Conservation (phyloP, 1,140 invertebrate genomes). For the Drosophila littoralis region DNA sequence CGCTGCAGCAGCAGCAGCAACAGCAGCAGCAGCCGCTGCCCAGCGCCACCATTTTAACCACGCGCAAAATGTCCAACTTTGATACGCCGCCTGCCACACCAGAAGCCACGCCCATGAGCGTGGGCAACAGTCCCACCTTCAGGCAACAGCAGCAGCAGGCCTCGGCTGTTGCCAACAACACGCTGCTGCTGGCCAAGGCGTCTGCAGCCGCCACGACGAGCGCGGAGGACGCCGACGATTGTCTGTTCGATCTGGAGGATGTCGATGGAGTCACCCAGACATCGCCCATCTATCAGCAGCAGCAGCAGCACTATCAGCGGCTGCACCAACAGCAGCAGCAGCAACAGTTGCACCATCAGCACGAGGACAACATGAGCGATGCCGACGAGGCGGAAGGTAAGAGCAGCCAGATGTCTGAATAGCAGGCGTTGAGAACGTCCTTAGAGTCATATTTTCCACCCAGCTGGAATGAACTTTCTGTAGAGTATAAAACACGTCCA, state of each 20-base stretch:
- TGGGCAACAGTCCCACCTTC: constrained; percentile 83
- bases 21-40: constrained; percentile 42
- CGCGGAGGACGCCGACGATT: constrained; percentile 69
- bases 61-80: constrained; percentile 76
- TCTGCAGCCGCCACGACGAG: constrained; percentile 4
- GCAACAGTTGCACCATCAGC: constrained; percentile 39
- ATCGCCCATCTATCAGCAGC: constrained; percentile 25
- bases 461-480: background rate
- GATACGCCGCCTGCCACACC: constrained; percentile 84
- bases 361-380: constrained; percentile 70
- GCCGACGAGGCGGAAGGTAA: constrained; percentile 81
- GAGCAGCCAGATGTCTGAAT: background rate
- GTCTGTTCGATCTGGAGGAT: constrained; percentile 81
- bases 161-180: background rate
- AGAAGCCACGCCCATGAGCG: constrained; percentile 83
- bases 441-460: background rate
- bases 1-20: constrained; percentile 45
- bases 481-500: too few relatives aligned
- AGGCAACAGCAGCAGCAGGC: constrained; percentile 68
- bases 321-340: constrained; percentile 38
- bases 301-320: constrained; percentile 32
- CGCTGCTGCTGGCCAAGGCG: constrained; percentile 11
- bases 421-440: too few relatives aligned
- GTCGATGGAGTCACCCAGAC: constrained; percentile 50
- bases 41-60: constrained; percentile 38